Evolutionary conservation across 1,140 invertebrate species (phyloP), one percentile per base, ranked within the genome.

Genomic region (Euwallacea fornicatus): DNA sequence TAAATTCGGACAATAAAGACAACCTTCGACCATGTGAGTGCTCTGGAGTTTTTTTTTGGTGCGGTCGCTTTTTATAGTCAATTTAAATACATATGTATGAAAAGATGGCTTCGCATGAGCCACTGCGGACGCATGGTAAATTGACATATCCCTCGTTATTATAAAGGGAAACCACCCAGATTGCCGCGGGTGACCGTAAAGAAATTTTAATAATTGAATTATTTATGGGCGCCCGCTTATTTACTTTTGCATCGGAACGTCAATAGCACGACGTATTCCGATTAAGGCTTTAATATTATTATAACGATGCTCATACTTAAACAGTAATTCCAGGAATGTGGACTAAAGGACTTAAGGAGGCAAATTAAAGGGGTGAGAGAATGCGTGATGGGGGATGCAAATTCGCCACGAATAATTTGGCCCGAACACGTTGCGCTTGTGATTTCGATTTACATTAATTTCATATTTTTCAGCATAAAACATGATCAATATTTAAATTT

Each of bases 401-500:
- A 81, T 81, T 76, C 69, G 76, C 73, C 78, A 78, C 77, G 79
- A 79, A 81, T 81, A 81, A 81, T 81, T 81, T 80, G 76, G 77
- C 76, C 73, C 71, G 78, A 78, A 81, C 78, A 81, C 77, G 79
- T 81, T 76, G 79, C 79, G 79, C 79, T 81, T 79, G 74, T 81
- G 79, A 81, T 81, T 81, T 81, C 79, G 78, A 81, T 81, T 81
- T 81, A 79, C 79, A 81, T 81, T 81, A 80, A 81, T 81, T 81
- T 78, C 79, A 78, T 81, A 80, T 81, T 81, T 80, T 81, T 81
- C 79, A 81, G 74, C 75, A 77, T 77, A 78, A 78, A 78, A 75
- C 76, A 72, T 78, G 75, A 77, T 79, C 78, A 75, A 79, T 79
- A 79, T 79, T 77, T 76, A 75, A 77, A 76, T 77, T 78, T 74